phyloP scores from a whole-genome alignment of 2,113 vertebrate species.

The Hippocampus guttulatus region DNA sequence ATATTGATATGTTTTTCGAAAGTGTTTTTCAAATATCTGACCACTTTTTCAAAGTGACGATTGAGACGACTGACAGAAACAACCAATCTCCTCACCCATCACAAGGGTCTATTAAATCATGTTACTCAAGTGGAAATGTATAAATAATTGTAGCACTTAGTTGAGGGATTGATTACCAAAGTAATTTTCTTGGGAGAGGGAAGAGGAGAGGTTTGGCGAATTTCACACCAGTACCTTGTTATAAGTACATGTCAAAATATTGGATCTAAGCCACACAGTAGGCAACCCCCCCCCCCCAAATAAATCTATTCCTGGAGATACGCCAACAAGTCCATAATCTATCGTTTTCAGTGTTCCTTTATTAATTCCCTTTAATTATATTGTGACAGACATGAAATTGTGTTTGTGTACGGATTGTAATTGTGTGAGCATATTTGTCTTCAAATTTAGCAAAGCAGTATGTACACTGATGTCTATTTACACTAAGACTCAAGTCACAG shows the following conservation, averaged over 20 bases:
- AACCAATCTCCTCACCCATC: conserved; percentile 1
- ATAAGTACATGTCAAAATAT: not conserved
- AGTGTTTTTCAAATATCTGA: not conserved
- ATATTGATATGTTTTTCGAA: not conserved
- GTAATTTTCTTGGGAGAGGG: not conserved
- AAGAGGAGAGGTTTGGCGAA: not conserved
- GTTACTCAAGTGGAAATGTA: conserved; percentile 7
- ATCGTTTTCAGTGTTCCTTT: not conserved
- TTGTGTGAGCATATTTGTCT: not conserved
- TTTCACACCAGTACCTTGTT: not conserved
- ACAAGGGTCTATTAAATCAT: conserved; percentile 3
- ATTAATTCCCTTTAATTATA: not conserved
- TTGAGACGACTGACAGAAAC: not conserved
- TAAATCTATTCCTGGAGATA: not conserved
- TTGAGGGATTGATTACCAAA: not conserved
- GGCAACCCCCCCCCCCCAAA: too few species aligned
- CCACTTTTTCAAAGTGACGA: not conserved
- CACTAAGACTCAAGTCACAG: not conserved
- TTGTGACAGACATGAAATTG: not conserved
- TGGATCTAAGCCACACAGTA: not conserved
- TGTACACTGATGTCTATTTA: not conserved
- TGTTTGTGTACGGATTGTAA: not conserved
- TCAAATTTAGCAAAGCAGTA: not conserved
- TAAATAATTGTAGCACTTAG: not conserved
- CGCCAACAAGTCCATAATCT: not conserved